Conservation (phyloP, 2,113 vertebrate species). For the Embiotoca jacksoni region DNA sequence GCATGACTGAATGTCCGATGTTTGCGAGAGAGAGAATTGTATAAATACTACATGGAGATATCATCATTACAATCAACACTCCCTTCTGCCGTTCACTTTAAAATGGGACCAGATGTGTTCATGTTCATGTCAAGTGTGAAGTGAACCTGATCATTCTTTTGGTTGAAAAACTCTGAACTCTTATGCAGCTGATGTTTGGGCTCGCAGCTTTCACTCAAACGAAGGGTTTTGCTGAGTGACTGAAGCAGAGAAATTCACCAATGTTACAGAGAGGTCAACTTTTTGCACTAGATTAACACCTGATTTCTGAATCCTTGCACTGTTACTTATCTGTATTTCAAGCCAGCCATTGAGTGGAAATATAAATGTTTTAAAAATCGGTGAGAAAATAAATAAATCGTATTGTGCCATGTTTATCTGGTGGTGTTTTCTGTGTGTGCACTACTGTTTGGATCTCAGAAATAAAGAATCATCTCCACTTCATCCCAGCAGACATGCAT, state of each 20-base stretch:
- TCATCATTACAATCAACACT: slow-evolving; percentile 62
- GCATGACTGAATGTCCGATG: slow-evolving; percentile 52
- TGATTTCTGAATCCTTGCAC: neutral
- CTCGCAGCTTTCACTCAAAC: slow-evolving; percentile 47
- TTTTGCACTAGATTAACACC: slow-evolving; percentile 14
- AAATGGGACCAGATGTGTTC: slow-evolving; percentile 76
- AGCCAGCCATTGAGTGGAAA: neutral
- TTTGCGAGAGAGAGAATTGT: slow-evolving; percentile 37
- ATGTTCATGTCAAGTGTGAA: slow-evolving; percentile 46
- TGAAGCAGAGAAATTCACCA: slow-evolving; percentile 29
- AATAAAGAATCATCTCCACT: slow-evolving; percentile 17
- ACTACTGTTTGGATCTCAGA: slow-evolving; percentile 3
- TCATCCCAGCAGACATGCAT: neutral
- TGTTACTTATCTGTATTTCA: neutral
- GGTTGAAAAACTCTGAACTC: slow-evolving; percentile 58
- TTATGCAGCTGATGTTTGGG: slow-evolving; percentile 46
- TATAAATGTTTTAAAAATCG: neutral
- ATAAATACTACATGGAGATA: slow-evolving; percentile 61
- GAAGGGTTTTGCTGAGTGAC: slow-evolving; percentile 56
- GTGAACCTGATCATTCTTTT: slow-evolving; percentile 58
- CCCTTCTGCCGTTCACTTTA: slow-evolving; percentile 43
- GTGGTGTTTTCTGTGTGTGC: neutral
- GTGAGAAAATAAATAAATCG: slow-evolving; percentile 3
- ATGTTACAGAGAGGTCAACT: slow-evolving; percentile 37
- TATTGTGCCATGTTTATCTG: neutral